These are phyloP conservation scores for Chrysomela aeneicollis DNA, from an alignment of 2,888 invertebrate genomes.

Conservation along the genomic window DNA sequence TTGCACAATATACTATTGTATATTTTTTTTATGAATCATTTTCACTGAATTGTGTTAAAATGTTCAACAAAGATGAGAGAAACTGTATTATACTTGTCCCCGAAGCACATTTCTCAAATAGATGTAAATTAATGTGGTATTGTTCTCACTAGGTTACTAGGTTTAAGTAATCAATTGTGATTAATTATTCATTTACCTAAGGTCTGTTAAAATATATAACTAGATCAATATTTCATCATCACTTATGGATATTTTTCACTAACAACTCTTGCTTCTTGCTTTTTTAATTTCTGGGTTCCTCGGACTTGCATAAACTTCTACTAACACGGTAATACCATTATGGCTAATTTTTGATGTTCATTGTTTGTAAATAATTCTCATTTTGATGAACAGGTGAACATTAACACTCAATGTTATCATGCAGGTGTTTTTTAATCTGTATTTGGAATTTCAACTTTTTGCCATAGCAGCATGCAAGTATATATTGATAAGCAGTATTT, in stretches of 20 bases:
- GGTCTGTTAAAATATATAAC: not conserved
- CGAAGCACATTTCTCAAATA: not conserved
- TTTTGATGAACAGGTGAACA: not conserved
- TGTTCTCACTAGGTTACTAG: not conserved
- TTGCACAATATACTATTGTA: too few relatives aligned
- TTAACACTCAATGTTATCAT: constrained; percentile 1
- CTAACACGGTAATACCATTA: not conserved
- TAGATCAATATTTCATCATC: not conserved
- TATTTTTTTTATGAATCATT: too few relatives aligned
- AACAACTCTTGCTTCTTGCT: not conserved
- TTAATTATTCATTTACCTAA: not conserved
- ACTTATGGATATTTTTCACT: not conserved
- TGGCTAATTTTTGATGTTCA: not conserved
- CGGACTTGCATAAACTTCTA: not conserved
- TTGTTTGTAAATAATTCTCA: not conserved
- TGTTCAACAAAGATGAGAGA: not conserved
- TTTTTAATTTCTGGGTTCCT: not conserved
- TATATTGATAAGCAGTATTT: not conserved
- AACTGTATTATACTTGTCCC: not conserved
- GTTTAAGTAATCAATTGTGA: not conserved
- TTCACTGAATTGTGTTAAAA: too few relatives aligned
- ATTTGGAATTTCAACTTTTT: not conserved
- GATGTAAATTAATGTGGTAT: not conserved
- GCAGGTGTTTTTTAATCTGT: not conserved
- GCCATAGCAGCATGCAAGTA: not conserved